phyloP scores from a whole-genome alignment of 2,888 invertebrate genomes.

The Sturmia bella region DNA sequence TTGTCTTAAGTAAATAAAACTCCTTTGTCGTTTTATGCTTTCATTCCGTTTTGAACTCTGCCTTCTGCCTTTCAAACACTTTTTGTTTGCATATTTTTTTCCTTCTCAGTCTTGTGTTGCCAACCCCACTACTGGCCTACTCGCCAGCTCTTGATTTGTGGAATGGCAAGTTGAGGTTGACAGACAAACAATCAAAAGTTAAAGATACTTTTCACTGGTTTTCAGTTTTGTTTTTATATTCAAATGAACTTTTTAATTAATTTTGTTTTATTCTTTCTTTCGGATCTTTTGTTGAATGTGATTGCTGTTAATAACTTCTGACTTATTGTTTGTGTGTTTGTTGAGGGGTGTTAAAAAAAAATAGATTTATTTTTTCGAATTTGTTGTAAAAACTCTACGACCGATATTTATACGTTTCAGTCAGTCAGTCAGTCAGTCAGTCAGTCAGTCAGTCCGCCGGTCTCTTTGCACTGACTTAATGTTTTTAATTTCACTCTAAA shows the following conservation, averaged over 20 bases:
- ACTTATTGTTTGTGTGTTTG: constrained; percentile 44
- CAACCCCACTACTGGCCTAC: constrained; percentile 31
- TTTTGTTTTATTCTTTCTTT: constrained; percentile 56
- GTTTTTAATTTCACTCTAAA: constrained; percentile 63
- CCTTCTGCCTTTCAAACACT: neutral
- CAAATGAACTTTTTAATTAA: constrained; percentile 70
- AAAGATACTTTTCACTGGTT: constrained; percentile 59
- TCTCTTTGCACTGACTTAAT: constrained; percentile 52
- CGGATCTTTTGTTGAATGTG: constrained; percentile 37
- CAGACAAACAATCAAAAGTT: constrained; percentile 65
- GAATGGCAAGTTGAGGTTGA: constrained; percentile 51
- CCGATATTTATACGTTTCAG: constrained; percentile 47
- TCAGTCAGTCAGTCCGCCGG: constrained; percentile 11
- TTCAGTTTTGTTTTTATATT: constrained; percentile 53
- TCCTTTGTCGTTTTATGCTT: constrained; percentile 42
- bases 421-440: constrained; percentile 12
- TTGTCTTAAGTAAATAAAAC: constrained; percentile 67
- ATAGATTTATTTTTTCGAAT: constrained; percentile 6
- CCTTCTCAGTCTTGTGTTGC: neutral
- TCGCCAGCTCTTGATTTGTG: constrained; percentile 17
- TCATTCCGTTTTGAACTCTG: neutral
- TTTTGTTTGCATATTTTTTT: neutral
- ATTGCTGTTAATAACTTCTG: constrained; percentile 55
- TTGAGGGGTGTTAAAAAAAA: constrained; percentile 32
- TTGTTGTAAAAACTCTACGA: constrained; percentile 42